Conservation (phyloP, 2,113 vertebrate genomes). For the Ursus arctos region DNA sequence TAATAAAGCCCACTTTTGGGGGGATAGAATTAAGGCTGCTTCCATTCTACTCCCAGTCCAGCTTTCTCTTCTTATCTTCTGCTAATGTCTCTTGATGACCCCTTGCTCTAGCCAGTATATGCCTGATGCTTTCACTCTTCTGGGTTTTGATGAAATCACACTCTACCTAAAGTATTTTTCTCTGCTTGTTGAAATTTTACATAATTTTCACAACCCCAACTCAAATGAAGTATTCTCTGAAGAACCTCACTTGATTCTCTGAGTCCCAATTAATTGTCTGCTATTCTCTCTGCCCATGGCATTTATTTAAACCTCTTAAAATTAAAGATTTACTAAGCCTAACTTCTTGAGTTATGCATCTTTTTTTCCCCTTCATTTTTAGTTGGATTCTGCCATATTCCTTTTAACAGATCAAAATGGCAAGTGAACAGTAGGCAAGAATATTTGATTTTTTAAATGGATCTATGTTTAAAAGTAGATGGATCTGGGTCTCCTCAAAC, state of each 20-base stretch:
- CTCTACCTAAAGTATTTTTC: not conserved
- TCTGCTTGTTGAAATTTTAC: not conserved
- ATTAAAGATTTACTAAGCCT: not conserved
- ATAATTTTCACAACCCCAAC: not conserved
- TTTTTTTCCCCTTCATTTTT: not conserved
- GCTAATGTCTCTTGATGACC: not conserved
- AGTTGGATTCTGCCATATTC: not conserved
- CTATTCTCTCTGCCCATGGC: not conserved
- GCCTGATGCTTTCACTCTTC: not conserved
- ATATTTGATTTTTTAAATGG: not conserved
- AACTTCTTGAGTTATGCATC: not conserved
- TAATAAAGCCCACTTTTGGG: not conserved
- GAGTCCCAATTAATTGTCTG: not conserved
- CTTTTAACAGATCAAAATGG: not conserved
- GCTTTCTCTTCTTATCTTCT: not conserved
- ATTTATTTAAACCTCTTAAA: conserved; percentile 29
- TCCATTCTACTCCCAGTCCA: not conserved
- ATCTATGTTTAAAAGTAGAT: not conserved
- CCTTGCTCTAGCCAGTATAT: not conserved
- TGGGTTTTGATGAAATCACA: not conserved
- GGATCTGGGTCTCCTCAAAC: not conserved
- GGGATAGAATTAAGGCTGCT: not conserved
- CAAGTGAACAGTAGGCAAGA: not conserved
- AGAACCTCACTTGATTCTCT: not conserved
- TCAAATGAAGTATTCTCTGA: not conserved